Evolutionary conservation across 1,140 invertebrate species (phyloP).

Genomic region (Galleria mellonella): DNA sequence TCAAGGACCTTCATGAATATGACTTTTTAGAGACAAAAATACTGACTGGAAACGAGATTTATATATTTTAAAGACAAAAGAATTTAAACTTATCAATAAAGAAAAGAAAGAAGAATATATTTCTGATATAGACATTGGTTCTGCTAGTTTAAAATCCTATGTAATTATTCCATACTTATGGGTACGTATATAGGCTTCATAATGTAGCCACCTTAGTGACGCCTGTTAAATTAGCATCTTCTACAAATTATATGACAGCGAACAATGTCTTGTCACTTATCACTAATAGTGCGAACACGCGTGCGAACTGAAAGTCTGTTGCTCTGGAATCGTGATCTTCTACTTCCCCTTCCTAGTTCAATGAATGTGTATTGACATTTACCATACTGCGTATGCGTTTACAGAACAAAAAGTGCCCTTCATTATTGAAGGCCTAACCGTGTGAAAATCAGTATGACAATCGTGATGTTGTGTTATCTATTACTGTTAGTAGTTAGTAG

Average conservation of each 20-base stretch:
- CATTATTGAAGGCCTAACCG: background rate
- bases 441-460: background rate
- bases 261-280: constrained; percentile 7
- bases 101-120: too few relatives aligned
- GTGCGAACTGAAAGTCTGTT: constrained; percentile 19
- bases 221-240: too few relatives aligned
- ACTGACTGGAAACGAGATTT: too few relatives aligned
- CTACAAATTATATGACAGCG: background rate
- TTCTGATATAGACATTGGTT: too few relatives aligned
- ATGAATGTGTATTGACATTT: background rate
- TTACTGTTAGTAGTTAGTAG: background rate
- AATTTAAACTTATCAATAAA: too few relatives aligned
- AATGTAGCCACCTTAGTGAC: too few relatives aligned
- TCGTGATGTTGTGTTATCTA: background rate
- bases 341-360: constrained; percentile 24
- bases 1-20: too few relatives aligned
- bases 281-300: constrained; percentile 24
- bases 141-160: too few relatives aligned
- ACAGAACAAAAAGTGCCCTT: constrained; percentile 3
- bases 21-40: too few relatives aligned
- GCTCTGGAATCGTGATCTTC: constrained; percentile 17
- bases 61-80: too few relatives aligned
- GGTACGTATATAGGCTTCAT: too few relatives aligned
- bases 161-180: too few relatives aligned
- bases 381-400: background rate